Conservation (phyloP, 1,140 invertebrate genomes). For the Microplitis mediator region DNA sequence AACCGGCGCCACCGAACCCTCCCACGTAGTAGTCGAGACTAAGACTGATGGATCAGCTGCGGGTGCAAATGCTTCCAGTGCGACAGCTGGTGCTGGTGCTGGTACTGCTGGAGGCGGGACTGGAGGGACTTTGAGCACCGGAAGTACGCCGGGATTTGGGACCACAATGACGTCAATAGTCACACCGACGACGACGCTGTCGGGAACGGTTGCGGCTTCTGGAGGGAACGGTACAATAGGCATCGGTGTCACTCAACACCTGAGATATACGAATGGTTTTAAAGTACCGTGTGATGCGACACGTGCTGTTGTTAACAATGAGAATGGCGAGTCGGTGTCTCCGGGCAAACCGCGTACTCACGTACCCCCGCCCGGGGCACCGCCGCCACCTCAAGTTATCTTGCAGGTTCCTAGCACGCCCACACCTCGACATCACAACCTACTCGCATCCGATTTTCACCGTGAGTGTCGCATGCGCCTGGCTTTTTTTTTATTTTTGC, state of each 20-base stretch:
- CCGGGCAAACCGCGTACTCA: constrained; percentile 34
- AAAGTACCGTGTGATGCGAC: constrained; percentile 53
- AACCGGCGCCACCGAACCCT: constrained; percentile 48
- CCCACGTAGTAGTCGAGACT: constrained; percentile 57
- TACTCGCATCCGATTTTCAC: constrained; percentile 70
- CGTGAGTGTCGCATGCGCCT: constrained; percentile 74
- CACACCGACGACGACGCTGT: constrained; percentile 43
- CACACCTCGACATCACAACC: constrained; percentile 68
- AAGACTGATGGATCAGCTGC: constrained; percentile 41
- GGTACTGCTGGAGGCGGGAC: constrained; percentile 44
- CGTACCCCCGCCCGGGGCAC: constrained; percentile 46
- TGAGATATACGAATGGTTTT: constrained; percentile 45
- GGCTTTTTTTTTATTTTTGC: constrained; percentile 45
- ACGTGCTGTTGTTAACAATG: constrained; percentile 39
- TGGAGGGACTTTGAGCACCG: background rate
- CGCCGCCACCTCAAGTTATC: constrained; percentile 71
- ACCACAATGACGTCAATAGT: constrained; percentile 40
- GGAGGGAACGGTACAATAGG: constrained; percentile 58
- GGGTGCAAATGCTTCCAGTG: constrained; percentile 3
- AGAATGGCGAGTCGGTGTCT: constrained; percentile 42
- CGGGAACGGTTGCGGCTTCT: constrained; percentile 39
- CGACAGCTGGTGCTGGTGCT: constrained; percentile 16
- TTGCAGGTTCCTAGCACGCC: constrained; percentile 74
- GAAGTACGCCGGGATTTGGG: constrained; percentile 39
- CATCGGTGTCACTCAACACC: constrained; percentile 50